A percentile compares a stretch with the other conserved stretches of the same genome.
phyloP scores from a whole-genome alignment of 1,140 invertebrate genomes.

The Heliconius congener region DNA sequence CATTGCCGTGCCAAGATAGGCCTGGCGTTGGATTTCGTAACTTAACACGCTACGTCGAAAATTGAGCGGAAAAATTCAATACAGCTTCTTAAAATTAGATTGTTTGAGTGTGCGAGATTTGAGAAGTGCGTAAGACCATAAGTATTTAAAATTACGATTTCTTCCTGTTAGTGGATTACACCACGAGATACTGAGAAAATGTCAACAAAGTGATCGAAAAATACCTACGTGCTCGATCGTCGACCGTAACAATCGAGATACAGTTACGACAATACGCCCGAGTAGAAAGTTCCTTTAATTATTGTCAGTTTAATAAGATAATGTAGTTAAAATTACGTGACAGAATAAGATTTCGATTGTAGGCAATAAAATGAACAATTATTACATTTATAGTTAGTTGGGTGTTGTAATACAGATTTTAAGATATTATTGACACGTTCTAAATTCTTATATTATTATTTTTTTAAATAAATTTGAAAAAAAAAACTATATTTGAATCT shows the following conservation, averaged over 20 bases:
- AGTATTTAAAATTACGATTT: not conserved
- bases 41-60: too few relatives aligned
- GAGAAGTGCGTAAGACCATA: too few relatives aligned
- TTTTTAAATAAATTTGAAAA: too few relatives aligned
- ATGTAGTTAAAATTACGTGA: constrained; percentile 22
- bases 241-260: constrained; percentile 25
- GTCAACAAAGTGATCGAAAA: constrained; percentile 21
- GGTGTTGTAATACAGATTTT: not conserved
- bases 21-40: too few relatives aligned
- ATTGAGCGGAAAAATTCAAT: too few relatives aligned
- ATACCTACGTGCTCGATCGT: constrained; percentile 28
- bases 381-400: not conserved
- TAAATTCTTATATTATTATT: too few relatives aligned
- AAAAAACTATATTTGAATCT: too few relatives aligned
- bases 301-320: constrained; percentile 14
- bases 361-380: not conserved
- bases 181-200: not conserved
- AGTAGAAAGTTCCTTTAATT: constrained; percentile 33
- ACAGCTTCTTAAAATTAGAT: too few relatives aligned
- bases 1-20: too few relatives aligned
- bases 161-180: not conserved
- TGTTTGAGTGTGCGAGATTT: too few relatives aligned
- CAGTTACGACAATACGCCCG: constrained; percentile 22
- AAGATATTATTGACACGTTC: not conserved
- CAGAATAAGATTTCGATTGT: constrained; percentile 3